Conservation (phyloP, 2,888 invertebrate species). For the Serripes groenlandicus region DNA sequence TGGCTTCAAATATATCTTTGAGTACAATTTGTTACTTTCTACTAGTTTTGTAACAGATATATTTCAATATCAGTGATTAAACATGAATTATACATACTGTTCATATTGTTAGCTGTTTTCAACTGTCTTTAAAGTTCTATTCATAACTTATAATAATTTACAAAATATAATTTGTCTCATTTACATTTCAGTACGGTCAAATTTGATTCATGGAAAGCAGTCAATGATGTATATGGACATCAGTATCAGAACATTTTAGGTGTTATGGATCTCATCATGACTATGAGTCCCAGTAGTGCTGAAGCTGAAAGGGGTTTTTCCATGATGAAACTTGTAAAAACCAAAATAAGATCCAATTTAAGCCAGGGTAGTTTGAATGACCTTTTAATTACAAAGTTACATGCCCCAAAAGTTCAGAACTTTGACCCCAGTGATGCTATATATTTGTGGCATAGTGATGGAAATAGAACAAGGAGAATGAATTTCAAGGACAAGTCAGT, state of each 20-base stretch:
- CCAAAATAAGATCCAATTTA: background rate
- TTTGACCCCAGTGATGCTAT: constrained; percentile 6
- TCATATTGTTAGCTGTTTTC: too few relatives aligned
- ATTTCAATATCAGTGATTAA: too few relatives aligned
- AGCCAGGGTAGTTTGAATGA: background rate
- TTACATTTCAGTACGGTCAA: too few relatives aligned
- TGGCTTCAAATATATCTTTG: too few relatives aligned
- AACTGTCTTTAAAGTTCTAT: too few relatives aligned
- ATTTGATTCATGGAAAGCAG: background rate
- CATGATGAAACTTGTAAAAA: constrained; percentile 19
- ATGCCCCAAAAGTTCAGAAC: background rate
- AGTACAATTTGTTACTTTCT: too few relatives aligned
- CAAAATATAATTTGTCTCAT: too few relatives aligned
- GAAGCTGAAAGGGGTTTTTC: constrained; percentile 55
- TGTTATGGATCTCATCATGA: constrained; percentile 27
- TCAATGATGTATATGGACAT: background rate
- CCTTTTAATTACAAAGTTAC: background rate
- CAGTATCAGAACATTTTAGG: background rate
- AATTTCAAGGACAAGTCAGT: background rate
- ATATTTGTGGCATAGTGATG: constrained; percentile 25
- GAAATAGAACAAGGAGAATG: background rate
- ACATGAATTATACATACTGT: too few relatives aligned
- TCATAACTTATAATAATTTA: too few relatives aligned
- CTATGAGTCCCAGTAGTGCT: constrained; percentile 39
- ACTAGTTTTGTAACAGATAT: too few relatives aligned